These are phyloP conservation scores for Deilephila porcellus DNA, from an alignment of 2,888 invertebrate genomes.

Conservation along the genomic window DNA sequence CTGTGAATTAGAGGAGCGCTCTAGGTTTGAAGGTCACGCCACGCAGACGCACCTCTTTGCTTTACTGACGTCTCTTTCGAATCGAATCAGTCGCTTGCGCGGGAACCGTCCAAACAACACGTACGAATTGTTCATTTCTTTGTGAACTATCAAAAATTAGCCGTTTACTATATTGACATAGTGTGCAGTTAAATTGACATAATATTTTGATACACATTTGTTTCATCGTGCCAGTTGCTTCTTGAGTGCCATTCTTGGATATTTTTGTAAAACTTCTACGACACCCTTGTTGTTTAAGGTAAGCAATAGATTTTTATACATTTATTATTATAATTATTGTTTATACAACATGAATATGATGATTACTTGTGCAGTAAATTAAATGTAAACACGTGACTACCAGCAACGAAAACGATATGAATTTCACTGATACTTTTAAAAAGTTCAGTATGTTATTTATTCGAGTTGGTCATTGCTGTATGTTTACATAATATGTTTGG, in stretches of 20 bases:
- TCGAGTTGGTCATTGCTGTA: too few relatives aligned
- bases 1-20: conserved; percentile 42
- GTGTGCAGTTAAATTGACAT: conserved; percentile 1
- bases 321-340: background rate
- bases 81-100: conserved; percentile 66
- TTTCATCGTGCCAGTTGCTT: background rate
- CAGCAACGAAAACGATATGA: too few relatives aligned
- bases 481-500: too few relatives aligned
- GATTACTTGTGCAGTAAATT: background rate
- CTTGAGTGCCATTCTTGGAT: conserved; percentile 10
- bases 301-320: conserved; percentile 1
- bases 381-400: background rate
- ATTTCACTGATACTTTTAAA: too few relatives aligned
- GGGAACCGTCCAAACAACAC: conserved; percentile 53
- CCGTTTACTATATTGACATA: background rate
- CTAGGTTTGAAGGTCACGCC: conserved; percentile 51
- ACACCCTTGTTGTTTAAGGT: conserved; percentile 13
- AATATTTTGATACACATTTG: background rate
- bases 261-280: background rate
- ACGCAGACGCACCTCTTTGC: conserved; percentile 53
- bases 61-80: conserved; percentile 37
- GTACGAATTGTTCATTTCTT: conserved; percentile 46
- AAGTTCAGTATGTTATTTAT: too few relatives aligned
- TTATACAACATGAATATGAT: too few relatives aligned
- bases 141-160: background rate